Conservation (phyloP, 2,888 invertebrate species). For the Cecidostiba fungosa region DNA sequence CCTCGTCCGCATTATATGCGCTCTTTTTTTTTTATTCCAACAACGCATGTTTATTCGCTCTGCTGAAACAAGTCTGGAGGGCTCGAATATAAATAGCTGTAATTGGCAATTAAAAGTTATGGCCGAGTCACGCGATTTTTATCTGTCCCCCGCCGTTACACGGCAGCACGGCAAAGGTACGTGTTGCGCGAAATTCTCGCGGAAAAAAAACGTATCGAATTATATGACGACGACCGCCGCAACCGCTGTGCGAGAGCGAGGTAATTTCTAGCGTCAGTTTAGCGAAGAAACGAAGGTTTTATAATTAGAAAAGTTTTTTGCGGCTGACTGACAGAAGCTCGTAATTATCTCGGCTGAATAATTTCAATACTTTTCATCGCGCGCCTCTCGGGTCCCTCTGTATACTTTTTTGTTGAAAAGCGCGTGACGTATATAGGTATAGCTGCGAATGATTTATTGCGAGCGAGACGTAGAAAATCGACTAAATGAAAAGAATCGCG, state of each 20-base stretch:
- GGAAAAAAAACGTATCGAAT: conserved; percentile 33
- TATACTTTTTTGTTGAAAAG: neutral
- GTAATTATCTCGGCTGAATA: neutral
- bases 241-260: neutral
- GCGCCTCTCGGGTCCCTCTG: neutral
- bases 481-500: neutral
- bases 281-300: conserved; percentile 39
- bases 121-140: conserved; percentile 51
- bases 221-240: neutral
- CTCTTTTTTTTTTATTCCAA: neutral
- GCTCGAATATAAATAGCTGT: conserved; percentile 56
- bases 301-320: conserved; percentile 60
- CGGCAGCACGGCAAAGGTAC: conserved; percentile 3
- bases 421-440: neutral
- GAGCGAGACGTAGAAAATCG: too few relatives aligned
- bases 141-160: conserved; percentile 41
- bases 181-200: neutral
- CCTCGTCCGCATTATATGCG: neutral
- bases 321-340: neutral
- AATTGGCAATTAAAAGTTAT: conserved; percentile 64
- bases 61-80: neutral
- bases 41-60: conserved; percentile 6
- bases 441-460: too few relatives aligned
- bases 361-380: neutral
- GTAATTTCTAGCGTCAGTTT: conserved; percentile 45